Conservation (phyloP, 2,888 invertebrate species). For the Epinotia ramella region DNA sequence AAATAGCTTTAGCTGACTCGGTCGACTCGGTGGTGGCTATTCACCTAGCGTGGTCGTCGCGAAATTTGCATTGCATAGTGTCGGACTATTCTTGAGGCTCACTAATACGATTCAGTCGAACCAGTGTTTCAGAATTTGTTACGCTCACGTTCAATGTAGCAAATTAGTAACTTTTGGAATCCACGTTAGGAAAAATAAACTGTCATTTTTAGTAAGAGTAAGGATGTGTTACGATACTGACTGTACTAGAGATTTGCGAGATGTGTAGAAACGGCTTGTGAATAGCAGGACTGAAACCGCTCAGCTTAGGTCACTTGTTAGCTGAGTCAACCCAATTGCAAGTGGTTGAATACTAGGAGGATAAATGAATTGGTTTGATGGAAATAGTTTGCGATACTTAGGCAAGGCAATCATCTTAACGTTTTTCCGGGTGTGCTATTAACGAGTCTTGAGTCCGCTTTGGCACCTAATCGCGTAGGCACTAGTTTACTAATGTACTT, state of each 20-base stretch:
- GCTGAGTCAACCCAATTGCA: conserved; percentile 10
- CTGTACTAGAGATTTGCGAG: neutral
- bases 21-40: neutral
- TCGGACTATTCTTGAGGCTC: neutral
- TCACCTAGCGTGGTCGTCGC: conserved; percentile 20
- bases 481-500: too few species aligned
- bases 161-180: too few species aligned
- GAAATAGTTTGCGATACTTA: neutral
- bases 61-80: conserved; percentile 37
- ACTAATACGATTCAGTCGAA: neutral
- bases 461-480: too few species aligned
- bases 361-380: conserved; percentile 7
- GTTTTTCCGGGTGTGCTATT: too few species aligned
- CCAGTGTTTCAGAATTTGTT: neutral
- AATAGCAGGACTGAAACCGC: neutral
- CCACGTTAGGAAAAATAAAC: too few species aligned
- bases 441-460: too few species aligned
- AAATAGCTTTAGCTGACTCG: conserved; percentile 29
- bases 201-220: too few species aligned
- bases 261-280: neutral
- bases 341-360: neutral
- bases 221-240: too few species aligned
- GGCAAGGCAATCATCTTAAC: too few species aligned
- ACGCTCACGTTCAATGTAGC: too few species aligned
- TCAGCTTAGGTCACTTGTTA: conserved; percentile 21